Percentiles rank a stretch among this genome's conserved stretches.
phyloP scores from a whole-genome alignment of 2,888 invertebrate species.

The Polydrusus pterygomalis region DNA sequence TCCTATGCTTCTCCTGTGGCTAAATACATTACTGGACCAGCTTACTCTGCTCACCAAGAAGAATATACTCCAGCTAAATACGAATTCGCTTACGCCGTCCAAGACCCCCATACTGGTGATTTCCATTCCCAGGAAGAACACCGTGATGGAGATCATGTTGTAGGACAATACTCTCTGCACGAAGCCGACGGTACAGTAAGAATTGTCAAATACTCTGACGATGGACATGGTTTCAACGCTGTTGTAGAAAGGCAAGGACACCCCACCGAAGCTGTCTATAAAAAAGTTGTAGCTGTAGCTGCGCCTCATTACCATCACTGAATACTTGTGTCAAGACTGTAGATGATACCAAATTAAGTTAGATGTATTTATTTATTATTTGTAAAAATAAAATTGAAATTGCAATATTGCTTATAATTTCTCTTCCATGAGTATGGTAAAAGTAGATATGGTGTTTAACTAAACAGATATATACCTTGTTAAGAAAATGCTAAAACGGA shows the following conservation, averaged over 20 bases:
- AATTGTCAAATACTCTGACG: constrained; percentile 76
- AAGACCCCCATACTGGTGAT: constrained; percentile 76
- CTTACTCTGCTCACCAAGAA: constrained; percentile 40
- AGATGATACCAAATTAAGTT: too few species aligned
- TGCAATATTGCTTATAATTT: too few species aligned
- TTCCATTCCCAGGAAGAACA: constrained; percentile 75
- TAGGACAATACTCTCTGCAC: constrained; percentile 75
- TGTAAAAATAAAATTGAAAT: too few species aligned
- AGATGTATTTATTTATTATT: too few species aligned
- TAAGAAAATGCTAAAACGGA: too few species aligned
- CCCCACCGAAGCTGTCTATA: constrained; percentile 47
- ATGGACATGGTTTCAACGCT: constrained; percentile 74
- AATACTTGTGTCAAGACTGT: background rate
- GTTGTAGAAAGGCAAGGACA: constrained; percentile 73
- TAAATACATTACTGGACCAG: constrained; percentile 35
- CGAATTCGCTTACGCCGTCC: constrained; percentile 76
- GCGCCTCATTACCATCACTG: constrained; percentile 31
- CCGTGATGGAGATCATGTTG: constrained; percentile 75
- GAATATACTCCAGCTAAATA: constrained; percentile 73
- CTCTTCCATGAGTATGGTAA: too few species aligned
- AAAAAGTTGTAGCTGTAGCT: constrained; percentile 48
- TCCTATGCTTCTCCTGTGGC: constrained; percentile 53
- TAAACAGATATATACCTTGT: too few species aligned
- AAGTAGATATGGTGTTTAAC: too few species aligned
- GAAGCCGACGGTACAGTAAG: constrained; percentile 76